Evolutionary conservation across 2,113 vertebrate genomes (phyloP), one percentile per base, ranked within the genome.

Genomic region (Leucopsar rothschildi): DNA sequence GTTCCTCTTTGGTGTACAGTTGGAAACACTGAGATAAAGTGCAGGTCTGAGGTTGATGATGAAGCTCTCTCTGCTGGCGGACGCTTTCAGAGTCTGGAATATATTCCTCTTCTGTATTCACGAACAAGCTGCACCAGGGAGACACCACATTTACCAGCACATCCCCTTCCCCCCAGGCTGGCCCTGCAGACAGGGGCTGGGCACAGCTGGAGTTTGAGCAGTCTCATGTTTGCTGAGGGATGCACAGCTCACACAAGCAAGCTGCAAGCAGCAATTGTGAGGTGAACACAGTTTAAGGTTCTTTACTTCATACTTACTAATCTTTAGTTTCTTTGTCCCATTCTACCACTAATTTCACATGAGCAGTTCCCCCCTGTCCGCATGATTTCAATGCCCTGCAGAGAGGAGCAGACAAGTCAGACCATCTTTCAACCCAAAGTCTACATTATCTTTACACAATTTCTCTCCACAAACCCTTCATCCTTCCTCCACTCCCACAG

Each of bases 261-360:
- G 57, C 42, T 7, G 2, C 77, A 86, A 56, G 40, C 76, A 86
- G 16, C 10, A 4, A 17, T 31, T 40, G 23, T 5, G 2, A 53
- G 12, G 15, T 23, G 35, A 88, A 40, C 24, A 49, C 8, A 6
- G 19, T 59, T 81, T 3, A 71, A 60, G n/a, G n/a, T 8, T 60
- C 92, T 39, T 33, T 60, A 24, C 9, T 86, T 35, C 31, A 60
- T 91, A 99, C 99, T 99, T 97, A 99, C 99, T 99, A 99, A 93
- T 99, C 99, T 97, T 99, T 99, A 65, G 99, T 99, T 96, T 99
- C 99, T 96, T 99, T 99, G 98, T 99, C 99, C 99, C 99, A 99
- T 93, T 99, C 99, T 13, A 99, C 99, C 61, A 99, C 99, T 77
- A 99, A 98, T 96, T 99, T 99, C 96, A 99, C 98, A 66, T 99